Evolutionary conservation across 2,797 vertebrate genomes (phyloP).

Genomic region (Telmatherina bonti): DNA sequence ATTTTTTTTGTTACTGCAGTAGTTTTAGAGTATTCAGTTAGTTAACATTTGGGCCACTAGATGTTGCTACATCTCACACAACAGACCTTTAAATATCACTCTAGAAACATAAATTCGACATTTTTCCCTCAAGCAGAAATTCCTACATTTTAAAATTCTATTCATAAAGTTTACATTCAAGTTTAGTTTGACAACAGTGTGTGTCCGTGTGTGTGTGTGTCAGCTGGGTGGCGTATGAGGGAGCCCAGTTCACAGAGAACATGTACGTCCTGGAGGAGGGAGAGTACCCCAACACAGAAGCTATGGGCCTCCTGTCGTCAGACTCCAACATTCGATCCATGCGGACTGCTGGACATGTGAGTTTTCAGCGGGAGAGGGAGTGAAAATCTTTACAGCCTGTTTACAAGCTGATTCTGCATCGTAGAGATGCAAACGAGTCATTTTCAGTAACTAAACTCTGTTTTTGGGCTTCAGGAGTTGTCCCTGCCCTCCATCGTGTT

Average conservation of each 20-base stretch:
- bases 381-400: background rate
- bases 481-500: constrained; percentile 90
- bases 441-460: background rate
- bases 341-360: constrained; percentile 87
- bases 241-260: constrained; percentile 87
- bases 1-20: background rate
- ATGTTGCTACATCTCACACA: background rate
- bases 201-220: constrained; percentile 33
- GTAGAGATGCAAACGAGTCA: too few relatives aligned
- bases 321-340: constrained; percentile 86
- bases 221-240: constrained; percentile 92
- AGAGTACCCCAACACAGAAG: constrained; percentile 84
- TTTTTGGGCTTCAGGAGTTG: constrained; percentile 84
- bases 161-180: background rate
- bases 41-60: background rate
- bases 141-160: background rate
- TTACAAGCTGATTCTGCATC: too few relatives aligned
- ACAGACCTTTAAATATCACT: background rate
- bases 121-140: background rate
- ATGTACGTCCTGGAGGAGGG: constrained; percentile 96
- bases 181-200: background rate
- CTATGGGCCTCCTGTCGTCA: constrained; percentile 87
- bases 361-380: constrained; percentile 59
- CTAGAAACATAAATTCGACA: background rate
- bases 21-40: background rate